These are phyloP conservation scores for Scaptomyza polygonia DNA, from an alignment of 2,888 invertebrate species.

Conservation along the genomic window DNA sequence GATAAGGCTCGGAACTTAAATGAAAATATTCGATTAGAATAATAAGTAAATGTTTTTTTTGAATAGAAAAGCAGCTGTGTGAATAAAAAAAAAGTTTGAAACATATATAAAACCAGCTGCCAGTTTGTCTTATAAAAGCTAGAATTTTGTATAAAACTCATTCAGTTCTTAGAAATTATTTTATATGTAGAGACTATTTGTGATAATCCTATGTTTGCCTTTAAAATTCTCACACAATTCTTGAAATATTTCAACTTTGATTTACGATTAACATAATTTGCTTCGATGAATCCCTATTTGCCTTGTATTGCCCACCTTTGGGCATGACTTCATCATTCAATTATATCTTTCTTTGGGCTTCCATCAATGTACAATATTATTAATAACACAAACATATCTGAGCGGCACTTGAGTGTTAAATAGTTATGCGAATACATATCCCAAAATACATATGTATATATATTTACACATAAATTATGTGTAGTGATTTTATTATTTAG, in stretches of 20 bases:
- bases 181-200: background rate
- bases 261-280: constrained; percentile 16
- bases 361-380: constrained; percentile 42
- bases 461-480: constrained; percentile 28
- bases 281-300: background rate
- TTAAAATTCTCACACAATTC: constrained; percentile 4
- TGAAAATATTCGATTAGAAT: background rate
- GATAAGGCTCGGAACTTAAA: constrained; percentile 9
- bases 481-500: constrained; percentile 13
- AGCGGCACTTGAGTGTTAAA: constrained; percentile 38
- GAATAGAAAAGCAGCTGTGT: constrained; percentile 13
- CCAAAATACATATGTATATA: constrained; percentile 14
- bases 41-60: background rate
- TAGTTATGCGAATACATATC: constrained; percentile 9
- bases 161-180: background rate
- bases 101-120: background rate
- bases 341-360: constrained; percentile 41
- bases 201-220: constrained; percentile 10
- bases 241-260: constrained; percentile 8
- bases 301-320: constrained; percentile 44
- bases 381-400: constrained; percentile 20
- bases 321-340: constrained; percentile 60
- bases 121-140: background rate
- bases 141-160: too few species aligned
- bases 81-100: background rate